Base-by-base conservation (phyloP, 2,113 vertebrate species). In the Nibea albiflora region DNA sequence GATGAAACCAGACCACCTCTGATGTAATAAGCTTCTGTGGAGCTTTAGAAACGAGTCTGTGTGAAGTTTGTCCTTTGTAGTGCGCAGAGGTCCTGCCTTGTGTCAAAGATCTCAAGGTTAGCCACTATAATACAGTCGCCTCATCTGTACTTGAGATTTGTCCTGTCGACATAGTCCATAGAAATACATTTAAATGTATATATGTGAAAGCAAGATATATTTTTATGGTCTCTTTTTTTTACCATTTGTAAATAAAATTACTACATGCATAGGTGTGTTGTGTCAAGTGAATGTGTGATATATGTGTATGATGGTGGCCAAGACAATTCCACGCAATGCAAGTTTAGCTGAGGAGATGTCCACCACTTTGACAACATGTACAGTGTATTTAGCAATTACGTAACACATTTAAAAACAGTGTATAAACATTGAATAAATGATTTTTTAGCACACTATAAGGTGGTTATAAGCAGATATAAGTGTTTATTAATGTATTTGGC, bases 131-230 rank as follows among this genome's bases (percentile, higher is more conserved):
- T 50, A 15, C 81, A 66, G 54, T 76, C 76, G 24, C 74, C 78
- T 71, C 80, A 39, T 76, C 84, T 83, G 83, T 80, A 82, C 71
- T 81, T 83, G 72, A 84, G 42, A 78, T 68, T 74, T 54, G 53
- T 61, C 64, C 46, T 80, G 66, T 83, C 58, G 73, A 68, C 54
- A 66, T 57, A 68, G n/a, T 53, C 78, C 53, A 79, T 62, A 62
- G 60, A 26, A 70, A 88, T 66, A 73, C 83, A 77, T 79, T 53
- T 60, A 88, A 78, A 86, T 91, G 86, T 91, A 88, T 92, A 92
- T 93, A 90, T 87, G 87, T 94, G 84, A 89, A 92, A 91, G 69
- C 72, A 62, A 91, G 81, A 89, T 93, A 87, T 94, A 90, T 94
- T 94, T 94, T 94, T 88, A 65, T 84, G 81, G 68, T 84, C 63